Percentiles rank a stretch among this genome's conserved stretches.
These are phyloP conservation scores for Leptodactylus fuscus DNA, from an alignment of 2,113 vertebrate species.

Conservation along the genomic window DNA sequence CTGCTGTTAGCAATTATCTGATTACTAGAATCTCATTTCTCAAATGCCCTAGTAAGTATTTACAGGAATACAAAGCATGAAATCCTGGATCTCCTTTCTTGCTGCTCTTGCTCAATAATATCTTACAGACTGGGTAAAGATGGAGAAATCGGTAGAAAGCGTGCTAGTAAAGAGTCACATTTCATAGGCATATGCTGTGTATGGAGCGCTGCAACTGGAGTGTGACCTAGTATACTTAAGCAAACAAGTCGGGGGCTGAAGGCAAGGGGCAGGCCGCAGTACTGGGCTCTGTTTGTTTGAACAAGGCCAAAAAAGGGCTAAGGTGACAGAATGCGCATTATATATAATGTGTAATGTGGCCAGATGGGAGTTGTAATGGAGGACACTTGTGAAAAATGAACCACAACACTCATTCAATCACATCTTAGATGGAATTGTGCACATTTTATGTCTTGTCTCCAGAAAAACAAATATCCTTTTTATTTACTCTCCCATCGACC, in stretches of 20 bases:
- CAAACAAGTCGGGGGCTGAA: conserved; percentile 29
- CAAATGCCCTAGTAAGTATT: conserved; percentile 9
- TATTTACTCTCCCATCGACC: background rate
- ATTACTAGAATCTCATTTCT: conserved; percentile 77
- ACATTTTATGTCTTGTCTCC: background rate
- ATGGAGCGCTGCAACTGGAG: background rate
- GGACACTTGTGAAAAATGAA: conserved; percentile 25
- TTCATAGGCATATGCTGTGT: background rate
- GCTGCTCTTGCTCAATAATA: background rate
- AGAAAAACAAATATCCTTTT: background rate
- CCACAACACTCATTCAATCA: background rate
- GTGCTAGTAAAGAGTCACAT: conserved; percentile 1
- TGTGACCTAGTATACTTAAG: conserved; percentile 35
- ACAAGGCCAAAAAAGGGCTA: conserved; percentile 30
- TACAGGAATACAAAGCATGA: conserved; percentile 21
- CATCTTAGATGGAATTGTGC: background rate
- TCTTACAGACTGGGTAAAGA: conserved; percentile 1
- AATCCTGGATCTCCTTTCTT: background rate
- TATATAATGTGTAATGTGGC: conserved; percentile 37
- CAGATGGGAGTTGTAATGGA: conserved; percentile 17
- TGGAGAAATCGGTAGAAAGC: background rate
- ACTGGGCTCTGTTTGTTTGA: conserved; percentile 30
- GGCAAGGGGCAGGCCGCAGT: background rate
- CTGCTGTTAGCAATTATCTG: conserved; percentile 79
- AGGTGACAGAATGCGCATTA: conserved; percentile 35